A percentile compares a stretch with the other conserved stretches of the same genome.
These are phyloP conservation scores for Passerina amoena DNA, from an alignment of 2,113 vertebrate genomes.

Conservation along the genomic window DNA sequence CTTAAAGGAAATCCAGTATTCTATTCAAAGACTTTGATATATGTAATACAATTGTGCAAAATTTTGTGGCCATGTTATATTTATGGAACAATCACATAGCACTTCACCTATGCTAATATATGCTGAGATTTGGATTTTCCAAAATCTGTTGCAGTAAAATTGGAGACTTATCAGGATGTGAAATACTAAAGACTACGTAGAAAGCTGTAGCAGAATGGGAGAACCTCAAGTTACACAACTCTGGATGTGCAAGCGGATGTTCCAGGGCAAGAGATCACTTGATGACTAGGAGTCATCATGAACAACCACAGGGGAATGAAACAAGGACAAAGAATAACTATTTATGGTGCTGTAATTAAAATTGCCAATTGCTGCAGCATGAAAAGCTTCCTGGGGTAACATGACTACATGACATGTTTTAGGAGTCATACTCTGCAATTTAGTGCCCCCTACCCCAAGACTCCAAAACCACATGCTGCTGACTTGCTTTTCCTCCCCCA, in stretches of 20 bases:
- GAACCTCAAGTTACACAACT: background rate
- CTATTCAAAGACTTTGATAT: background rate
- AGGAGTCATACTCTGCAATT: background rate
- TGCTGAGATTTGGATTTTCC: background rate
- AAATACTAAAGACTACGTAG: background rate
- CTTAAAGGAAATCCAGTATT: background rate
- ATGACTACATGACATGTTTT: background rate
- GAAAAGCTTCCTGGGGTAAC: background rate
- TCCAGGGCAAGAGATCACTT: background rate
- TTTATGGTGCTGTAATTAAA: background rate
- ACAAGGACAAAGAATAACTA: background rate
- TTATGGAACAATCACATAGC: background rate
- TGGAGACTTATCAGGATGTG: background rate
- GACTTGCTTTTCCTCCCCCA: background rate
- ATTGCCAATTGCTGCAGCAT: background rate
- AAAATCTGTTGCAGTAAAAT: background rate
- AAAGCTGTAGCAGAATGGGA: background rate
- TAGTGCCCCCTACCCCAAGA: background rate
- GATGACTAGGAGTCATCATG: background rate
- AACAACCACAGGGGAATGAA: background rate
- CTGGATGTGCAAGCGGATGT: background rate
- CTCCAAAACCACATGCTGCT: background rate
- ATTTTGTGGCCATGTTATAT: background rate
- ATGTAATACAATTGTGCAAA: background rate
- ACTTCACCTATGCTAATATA: background rate